Evolutionary conservation across 1,140 invertebrate species (phyloP), one percentile per base, ranked within the genome.

Genomic region (Trissolcus basalis): DNA sequence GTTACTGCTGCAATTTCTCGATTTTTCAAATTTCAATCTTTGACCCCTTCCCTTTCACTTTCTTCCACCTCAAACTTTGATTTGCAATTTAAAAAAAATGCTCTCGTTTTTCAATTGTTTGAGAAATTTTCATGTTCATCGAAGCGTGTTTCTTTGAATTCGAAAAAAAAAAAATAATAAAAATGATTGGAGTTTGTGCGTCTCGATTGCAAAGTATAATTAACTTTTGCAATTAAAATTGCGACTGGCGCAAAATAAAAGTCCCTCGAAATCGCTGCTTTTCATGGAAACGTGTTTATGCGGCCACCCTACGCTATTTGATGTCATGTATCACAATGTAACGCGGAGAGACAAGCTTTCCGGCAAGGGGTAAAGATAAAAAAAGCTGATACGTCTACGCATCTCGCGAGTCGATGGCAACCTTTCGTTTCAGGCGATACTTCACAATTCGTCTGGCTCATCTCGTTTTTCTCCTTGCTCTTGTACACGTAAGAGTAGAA

Each of bases 211-310:
- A 16, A 27, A 11, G 41, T 16, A 36, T 65, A 54, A 65, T 65
- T 65, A 65, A 65, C 61, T 51, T 65, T 48, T 65, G 61, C 61
- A 55, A 55, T 54, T 65, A 65, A 65, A 65, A 65, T 48, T 14
- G 49, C 43, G 49, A 39, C 35, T 9, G 9, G 8, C 13, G 51
- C 13, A 45, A 27, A 27, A 27, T 48, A 47, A 55, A 54, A 54
- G 15, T 54, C 51, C 45, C 60, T 65, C 51, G 44, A 55, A 65
- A 65, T 49, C 44, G 43, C n/a, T 12, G 61, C 33, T 39, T 48
- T 55, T 9, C 15, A 48, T 47, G 50, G 19, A 65, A 65, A 65
- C 15, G 14, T 14, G 16, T 54, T 49, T 47, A 36, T 33, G n/a
- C 13, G 15, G 12, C 13, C 61, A 39, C 61, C 61, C 44, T 11